Evolutionary conservation across 1,140 invertebrate genomes (phyloP).

Genomic region (Papilio aristodemus): DNA sequence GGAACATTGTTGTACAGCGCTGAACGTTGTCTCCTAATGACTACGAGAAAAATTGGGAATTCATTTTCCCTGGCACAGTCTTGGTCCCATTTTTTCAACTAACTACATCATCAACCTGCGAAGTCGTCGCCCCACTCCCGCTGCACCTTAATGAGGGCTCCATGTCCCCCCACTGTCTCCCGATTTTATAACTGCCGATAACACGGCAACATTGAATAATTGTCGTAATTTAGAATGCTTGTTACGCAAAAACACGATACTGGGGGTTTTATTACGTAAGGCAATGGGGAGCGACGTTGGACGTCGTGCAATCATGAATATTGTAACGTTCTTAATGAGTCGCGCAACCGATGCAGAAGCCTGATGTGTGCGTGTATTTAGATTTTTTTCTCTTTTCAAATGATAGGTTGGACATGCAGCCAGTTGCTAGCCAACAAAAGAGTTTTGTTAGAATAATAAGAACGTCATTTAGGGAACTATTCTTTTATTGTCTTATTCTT

Average conservation of each 20-base stretch:
- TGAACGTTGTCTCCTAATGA: conserved; percentile 23
- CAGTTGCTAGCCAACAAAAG: conserved; percentile 30
- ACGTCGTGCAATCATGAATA: conserved; percentile 34
- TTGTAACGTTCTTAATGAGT: conserved; percentile 33
- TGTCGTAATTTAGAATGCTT: conserved; percentile 71
- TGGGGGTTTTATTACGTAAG: conserved; percentile 43
- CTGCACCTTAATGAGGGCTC: conserved; percentile 62
- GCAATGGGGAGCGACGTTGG: conserved; percentile 34
- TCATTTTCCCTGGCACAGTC: conserved; percentile 36
- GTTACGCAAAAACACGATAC: conserved; percentile 68
- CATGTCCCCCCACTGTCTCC: conserved; percentile 37
- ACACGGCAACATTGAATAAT: conserved; percentile 72
- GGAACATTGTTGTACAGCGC: background rate
- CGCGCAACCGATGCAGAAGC: conserved; percentile 23
- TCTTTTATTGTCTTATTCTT: conserved; percentile 30
- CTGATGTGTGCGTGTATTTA: conserved; percentile 26
- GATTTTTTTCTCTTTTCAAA: conserved; percentile 34
- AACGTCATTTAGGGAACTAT: conserved; percentile 16
- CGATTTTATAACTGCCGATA: conserved; percentile 65
- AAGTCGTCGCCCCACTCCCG: conserved; percentile 35
- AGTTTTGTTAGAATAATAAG: conserved; percentile 27
- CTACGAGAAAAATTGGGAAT: conserved; percentile 41
- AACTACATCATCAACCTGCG: conserved; percentile 49
- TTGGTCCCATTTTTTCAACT: conserved; percentile 45
- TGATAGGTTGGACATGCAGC: conserved; percentile 31